These are phyloP conservation scores for Trichomycterus rosablanca DNA, from an alignment of 2,113 vertebrate genomes.

Conservation along the genomic window DNA sequence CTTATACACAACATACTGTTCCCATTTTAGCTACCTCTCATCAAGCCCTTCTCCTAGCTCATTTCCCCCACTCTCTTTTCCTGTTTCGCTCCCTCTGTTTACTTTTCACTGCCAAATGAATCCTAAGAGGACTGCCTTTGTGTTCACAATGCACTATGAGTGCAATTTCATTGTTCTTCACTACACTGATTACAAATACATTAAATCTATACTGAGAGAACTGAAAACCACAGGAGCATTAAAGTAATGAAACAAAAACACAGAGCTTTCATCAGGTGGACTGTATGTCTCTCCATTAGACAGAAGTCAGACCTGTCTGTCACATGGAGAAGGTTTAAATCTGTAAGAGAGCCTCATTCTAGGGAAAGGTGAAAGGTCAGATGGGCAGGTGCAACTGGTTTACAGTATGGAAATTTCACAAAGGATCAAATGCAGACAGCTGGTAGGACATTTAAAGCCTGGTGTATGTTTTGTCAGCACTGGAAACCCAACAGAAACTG, in stretches of 20 bases:
- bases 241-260: neutral
- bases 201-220: neutral
- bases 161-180: neutral
- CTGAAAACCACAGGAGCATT: neutral
- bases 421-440: constrained; percentile 3
- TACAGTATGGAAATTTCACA: constrained; percentile 8
- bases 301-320: neutral
- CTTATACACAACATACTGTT: constrained; percentile 22
- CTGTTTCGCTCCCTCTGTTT: constrained; percentile 23
- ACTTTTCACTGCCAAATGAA: constrained; percentile 1
- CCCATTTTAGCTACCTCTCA: neutral
- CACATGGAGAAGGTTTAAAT: neutral
- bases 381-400: constrained; percentile 37
- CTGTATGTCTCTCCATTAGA: neutral
- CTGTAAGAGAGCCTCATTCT: neutral
- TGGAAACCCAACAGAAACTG: no score
- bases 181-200: neutral
- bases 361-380: constrained; percentile 51
- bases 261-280: neutral
- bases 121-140: constrained; percentile 25
- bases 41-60: neutral
- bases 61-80: constrained; percentile 23
- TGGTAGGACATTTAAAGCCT: no score
- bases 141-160: neutral
- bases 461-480: no score